Percentiles rank a stretch among this genome's conserved stretches.
Evolutionary conservation across 2,888 invertebrate species (phyloP).

Genomic region (Coecobrya sp.): DNA sequence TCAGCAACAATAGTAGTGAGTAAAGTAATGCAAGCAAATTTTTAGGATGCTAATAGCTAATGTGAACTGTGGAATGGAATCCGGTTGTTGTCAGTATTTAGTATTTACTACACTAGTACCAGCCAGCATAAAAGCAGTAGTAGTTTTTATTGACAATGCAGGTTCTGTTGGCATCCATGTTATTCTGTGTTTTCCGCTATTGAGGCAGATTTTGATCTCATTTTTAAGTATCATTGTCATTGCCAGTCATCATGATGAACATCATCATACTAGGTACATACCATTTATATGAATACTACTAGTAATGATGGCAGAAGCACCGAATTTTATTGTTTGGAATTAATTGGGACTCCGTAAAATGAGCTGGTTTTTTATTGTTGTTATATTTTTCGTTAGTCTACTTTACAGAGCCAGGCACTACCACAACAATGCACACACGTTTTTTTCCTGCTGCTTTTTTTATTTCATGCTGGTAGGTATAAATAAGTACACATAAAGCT

Average conservation of each 20-base stretch:
- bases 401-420: not conserved
- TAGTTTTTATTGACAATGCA: not conserved
- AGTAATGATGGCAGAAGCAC: not conserved
- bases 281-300: not conserved
- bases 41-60: not conserved
- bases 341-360: not conserved
- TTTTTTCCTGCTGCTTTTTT: too few species aligned
- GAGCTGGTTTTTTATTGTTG: not conserved
- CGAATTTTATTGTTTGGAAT: slow-evolving; percentile 41
- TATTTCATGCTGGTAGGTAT: too few species aligned
- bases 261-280: too few species aligned
- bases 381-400: not conserved
- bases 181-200: not conserved
- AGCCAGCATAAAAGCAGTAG: not conserved
- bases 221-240: not conserved
- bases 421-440: not conserved
- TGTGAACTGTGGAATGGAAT: not conserved
- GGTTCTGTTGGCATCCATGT: not conserved
- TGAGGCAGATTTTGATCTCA: slow-evolving; percentile 6
- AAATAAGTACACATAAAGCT: too few species aligned
- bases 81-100: not conserved
- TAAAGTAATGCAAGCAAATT: not conserved
- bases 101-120: not conserved
- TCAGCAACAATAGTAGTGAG: not conserved
- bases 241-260: not conserved